Evolutionary conservation across 1,140 invertebrate species (phyloP), one percentile per base, ranked within the genome.

Genomic region (Muscidifurax raptorellus): DNA sequence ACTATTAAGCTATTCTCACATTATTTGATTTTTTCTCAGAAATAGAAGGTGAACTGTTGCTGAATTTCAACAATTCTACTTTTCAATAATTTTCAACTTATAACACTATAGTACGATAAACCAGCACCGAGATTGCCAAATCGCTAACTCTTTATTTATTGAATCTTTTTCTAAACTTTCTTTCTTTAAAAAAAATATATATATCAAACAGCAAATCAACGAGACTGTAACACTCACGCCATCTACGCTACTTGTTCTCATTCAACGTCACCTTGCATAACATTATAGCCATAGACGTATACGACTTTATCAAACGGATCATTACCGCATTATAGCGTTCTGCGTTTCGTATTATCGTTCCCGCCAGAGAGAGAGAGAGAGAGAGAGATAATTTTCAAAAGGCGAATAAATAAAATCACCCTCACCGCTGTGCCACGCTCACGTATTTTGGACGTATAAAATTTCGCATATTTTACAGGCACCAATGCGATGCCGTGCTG

Each of bases 1-100:
- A 22, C 18, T 59, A 59, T n/a, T 59, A 59, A n/a, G n/a, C 22
- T 18, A 74, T 82, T 72, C 13, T 72, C 6, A 28, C 15, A 15
- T 44, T 69, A 6, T 69, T 40, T 67, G 30, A 32, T 36, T 69
- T 69, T n/a, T 47, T 69, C 67, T 69, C 66, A 32, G 78, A 80
- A 69, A 44, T 44, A 69, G 6, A 10, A 44, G 40, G 9, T 44
- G 66, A 80, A 80, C 47, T 78, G 9, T 66, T 27, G 66, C 66
- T 69, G 66, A 28, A 28, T 69, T 69, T 28, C 66, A 69, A 69
- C 66, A 69, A 28, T 28, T 69, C 25, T 69, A 69, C 25, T 69
- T 69, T 69, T 69, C 0, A 22, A 28, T 69, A 69, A 28, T 27
- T 69, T 69, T 27, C 28, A 69, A 15, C 52, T 59, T 59, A n/a